These are phyloP conservation scores for Brienomyrus brachyistius DNA, from an alignment of 2,113 vertebrate genomes.

Conservation along the genomic window DNA sequence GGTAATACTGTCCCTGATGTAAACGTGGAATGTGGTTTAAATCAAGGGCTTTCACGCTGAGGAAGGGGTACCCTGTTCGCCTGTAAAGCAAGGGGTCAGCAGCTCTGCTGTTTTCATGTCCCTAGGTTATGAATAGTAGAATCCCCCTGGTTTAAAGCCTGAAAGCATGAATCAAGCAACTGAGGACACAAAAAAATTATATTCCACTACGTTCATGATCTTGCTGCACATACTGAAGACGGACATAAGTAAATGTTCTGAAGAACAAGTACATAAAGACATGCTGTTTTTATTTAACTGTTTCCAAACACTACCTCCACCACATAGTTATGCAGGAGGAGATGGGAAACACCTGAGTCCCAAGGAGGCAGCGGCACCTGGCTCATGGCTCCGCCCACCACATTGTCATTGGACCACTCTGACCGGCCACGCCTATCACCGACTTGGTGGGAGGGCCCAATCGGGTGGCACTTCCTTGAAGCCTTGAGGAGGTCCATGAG, in stretches of 20 bases:
- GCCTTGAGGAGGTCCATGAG: background rate
- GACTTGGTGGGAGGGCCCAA: background rate
- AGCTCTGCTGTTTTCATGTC: background rate
- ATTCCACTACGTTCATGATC: background rate
- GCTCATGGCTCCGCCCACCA: background rate
- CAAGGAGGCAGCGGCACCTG: background rate
- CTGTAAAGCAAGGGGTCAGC: background rate
- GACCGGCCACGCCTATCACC: background rate
- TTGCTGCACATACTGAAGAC: background rate
- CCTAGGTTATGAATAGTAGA: background rate
- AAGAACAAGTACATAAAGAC: background rate
- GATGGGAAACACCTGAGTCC: background rate
- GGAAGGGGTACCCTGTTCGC: background rate
- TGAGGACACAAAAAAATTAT: background rate
- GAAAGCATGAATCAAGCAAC: background rate
- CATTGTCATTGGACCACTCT: background rate
- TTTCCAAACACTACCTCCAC: background rate
- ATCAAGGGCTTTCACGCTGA: background rate
- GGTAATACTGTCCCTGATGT: background rate
- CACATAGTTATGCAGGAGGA: background rate
- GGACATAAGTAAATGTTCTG: background rate
- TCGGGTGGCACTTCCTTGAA: background rate
- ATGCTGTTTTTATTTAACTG: background rate
- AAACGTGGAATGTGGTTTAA: background rate
- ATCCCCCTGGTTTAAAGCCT: background rate